Base-by-base conservation (phyloP, 35 echinoderm and acorn worm species). In the Antedon bifida region DNA sequence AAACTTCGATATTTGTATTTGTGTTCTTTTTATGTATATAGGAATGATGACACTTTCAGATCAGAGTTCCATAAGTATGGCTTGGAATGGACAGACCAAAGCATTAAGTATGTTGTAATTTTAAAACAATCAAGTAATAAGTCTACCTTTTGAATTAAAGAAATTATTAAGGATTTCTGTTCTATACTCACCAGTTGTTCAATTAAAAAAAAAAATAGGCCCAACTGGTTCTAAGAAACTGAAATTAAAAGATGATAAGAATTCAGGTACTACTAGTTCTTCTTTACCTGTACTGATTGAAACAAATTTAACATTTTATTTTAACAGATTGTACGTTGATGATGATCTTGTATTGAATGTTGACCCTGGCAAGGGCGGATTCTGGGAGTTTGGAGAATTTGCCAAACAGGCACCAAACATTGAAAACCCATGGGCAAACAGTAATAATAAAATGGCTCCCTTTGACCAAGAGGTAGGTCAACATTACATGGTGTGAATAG, bases 391-490 rank as follows among this genome's bases (percentile, higher is more conserved):
- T 13, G 93, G 93, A 5, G 78, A 83, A 9, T 96, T 89, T 77
- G 87, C 31, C 1, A 51, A 31, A 0, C 5, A 29, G 11, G 64
- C 74, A 31, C 93, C 93, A 0, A 85, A 81, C 19, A 89, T 77
- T 84, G 82, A 86, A 5, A 91, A 96, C 33, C 93, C 93, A 7
- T 96, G 93, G 93, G 87, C 0, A 16, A 79, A 88, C 77, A 77
- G 79, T 3, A 73, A 80, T 0, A 88, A 91, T 36, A 96, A 92
- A 77, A 36, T 96, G 80, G 86, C 89, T 33, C 93, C 93, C 12
- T 96, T 96, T 77, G 93, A 96, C 46, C 82, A 96, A 82, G 89
- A 96, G 78, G 93, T 96, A 91, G 38, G 35, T 64, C 11, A 34
- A 81, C 36, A 16, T 39, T n/a, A 17, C 33, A 23, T 73, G 3